phyloP scores from a whole-genome alignment of 2,113 vertebrate species.

The Geococcyx californianus region DNA sequence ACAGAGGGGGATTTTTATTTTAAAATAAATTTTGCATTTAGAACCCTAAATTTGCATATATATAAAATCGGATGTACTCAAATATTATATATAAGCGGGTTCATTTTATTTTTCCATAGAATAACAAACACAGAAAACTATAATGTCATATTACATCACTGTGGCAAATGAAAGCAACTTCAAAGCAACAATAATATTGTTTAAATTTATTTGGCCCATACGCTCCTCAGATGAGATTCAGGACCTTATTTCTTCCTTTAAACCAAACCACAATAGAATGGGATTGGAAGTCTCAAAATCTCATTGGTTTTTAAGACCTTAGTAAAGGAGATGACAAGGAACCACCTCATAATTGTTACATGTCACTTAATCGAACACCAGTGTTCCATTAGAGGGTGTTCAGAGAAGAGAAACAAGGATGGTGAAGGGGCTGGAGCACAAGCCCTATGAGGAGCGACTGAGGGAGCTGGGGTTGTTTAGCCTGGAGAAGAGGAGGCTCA shows the following conservation, averaged over 20 bases:
- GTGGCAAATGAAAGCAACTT: background rate
- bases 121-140: background rate
- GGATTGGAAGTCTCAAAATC: background rate
- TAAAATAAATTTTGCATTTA: background rate
- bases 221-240: background rate
- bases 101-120: background rate
- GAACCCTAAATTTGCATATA: background rate
- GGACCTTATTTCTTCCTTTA: background rate
- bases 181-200: background rate
- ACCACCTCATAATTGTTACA: background rate
- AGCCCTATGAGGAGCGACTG: too few relatives aligned
- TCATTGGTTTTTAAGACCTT: background rate
- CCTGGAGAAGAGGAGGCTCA: too few relatives aligned
- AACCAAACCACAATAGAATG: background rate
- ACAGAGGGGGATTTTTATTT: background rate
- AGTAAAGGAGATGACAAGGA: background rate
- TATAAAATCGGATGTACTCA: background rate
- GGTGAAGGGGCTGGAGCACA: too few relatives aligned
- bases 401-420: too few relatives aligned
- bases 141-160: background rate
- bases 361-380: background rate
- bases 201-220: background rate
- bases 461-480: too few relatives aligned
- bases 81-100: background rate
- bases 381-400: background rate